Percentiles rank a stretch among this genome's conserved stretches.
These are phyloP conservation scores for Plectrocnemia conspersa DNA, from an alignment of 1,140 invertebrate species.

Conservation along the genomic window DNA sequence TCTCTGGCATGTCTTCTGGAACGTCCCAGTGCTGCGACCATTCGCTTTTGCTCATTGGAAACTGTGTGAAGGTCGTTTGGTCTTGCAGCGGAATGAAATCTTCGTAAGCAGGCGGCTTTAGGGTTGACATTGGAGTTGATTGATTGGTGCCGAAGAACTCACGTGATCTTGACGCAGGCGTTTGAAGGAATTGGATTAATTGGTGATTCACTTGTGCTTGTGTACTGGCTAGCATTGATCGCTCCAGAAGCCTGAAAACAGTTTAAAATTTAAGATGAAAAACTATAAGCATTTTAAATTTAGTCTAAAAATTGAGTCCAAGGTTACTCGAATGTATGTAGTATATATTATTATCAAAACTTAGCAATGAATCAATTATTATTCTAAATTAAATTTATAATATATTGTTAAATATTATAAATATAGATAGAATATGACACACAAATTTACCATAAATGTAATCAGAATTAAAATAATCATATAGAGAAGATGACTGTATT, in stretches of 20 bases:
- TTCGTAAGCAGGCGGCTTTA: constrained; percentile 52
- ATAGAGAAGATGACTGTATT: too few relatives aligned
- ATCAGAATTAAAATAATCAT: too few relatives aligned
- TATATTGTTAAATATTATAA: constrained; percentile 1
- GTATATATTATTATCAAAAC: too few relatives aligned
- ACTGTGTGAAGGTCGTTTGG: constrained; percentile 44
- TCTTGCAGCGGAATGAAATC: constrained; percentile 44
- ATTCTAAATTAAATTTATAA: not conserved
- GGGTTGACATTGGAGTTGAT: constrained; percentile 54
- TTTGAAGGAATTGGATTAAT: constrained; percentile 61
- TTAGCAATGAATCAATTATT: not conserved
- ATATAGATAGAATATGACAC: constrained; percentile 8
- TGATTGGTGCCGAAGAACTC: constrained; percentile 44
- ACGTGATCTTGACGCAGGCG: constrained; percentile 48
- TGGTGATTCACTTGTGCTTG: constrained; percentile 52
- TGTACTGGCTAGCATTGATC: constrained; percentile 63
- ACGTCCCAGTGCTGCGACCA: constrained; percentile 55
- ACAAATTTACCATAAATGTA: too few relatives aligned
- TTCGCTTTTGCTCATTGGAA: constrained; percentile 42
- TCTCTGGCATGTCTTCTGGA: constrained; percentile 38
- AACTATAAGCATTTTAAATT: too few relatives aligned
- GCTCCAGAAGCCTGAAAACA: constrained; percentile 56
- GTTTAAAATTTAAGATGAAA: too few relatives aligned
- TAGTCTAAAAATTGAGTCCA: too few relatives aligned
- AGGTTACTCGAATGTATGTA: too few relatives aligned